phyloP scores from a whole-genome alignment of 2,888 invertebrate genomes.

The Napeogenes inachia region DNA sequence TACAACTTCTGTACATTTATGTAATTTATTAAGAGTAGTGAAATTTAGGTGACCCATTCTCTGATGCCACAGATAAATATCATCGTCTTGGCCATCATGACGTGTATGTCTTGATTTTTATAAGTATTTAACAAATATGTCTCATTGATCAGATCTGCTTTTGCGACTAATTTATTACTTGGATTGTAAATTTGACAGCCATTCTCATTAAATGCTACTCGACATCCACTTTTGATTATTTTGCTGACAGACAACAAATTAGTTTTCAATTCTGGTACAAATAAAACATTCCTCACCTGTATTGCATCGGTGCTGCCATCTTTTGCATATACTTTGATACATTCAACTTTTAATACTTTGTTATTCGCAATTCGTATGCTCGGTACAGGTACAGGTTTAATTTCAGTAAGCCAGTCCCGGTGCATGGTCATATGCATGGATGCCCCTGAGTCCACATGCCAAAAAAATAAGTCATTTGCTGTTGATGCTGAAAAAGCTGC shows the following conservation, averaged over 20 bases:
- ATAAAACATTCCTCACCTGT: too few species aligned
- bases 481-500: too few species aligned
- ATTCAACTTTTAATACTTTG: conserved; percentile 23
- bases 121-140: conserved; percentile 3
- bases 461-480: conserved; percentile 3
- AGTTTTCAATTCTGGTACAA: conserved; percentile 1
- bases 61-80: conserved; percentile 26
- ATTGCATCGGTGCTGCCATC: too few species aligned
- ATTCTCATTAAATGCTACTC: conserved; percentile 26
- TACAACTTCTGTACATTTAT: conserved; percentile 15
- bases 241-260: conserved; percentile 29
- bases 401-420: conserved; percentile 28
- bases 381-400: conserved; percentile 21
- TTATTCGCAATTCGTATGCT: conserved; percentile 28
- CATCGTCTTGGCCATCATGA: conserved; percentile 12
- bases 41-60: conserved; percentile 31
- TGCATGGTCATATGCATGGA: conserved; percentile 35
- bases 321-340: too few species aligned
- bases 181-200: neutral
- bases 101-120: conserved; percentile 14
- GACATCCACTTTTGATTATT: conserved; percentile 25
- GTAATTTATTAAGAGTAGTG: conserved; percentile 21
- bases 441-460: conserved; percentile 45
- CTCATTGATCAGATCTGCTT: conserved; percentile 13
- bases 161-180: conserved; percentile 18